Base-by-base conservation (phyloP, 2,888 invertebrate genomes). In the Teleogryllus oceanicus region DNA sequence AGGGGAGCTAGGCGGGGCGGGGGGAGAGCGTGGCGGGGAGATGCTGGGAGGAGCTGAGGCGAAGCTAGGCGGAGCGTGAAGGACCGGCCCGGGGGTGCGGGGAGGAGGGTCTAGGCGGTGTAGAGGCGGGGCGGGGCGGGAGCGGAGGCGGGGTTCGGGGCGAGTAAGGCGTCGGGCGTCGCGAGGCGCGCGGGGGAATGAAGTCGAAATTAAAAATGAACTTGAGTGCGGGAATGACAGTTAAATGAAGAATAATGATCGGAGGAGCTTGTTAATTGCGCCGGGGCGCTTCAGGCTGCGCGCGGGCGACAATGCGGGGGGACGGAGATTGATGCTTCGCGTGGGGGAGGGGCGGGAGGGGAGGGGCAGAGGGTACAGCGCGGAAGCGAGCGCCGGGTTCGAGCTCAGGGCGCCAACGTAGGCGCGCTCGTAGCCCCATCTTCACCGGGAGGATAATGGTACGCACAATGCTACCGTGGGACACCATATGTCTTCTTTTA, bases 221-320 rank as follows among this genome's bases (percentile, higher is more conserved):
- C 77, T 77, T 62, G 75, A 50, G 21, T 62, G 75, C 78, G 50
- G 77, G 77, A 81, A 81, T 78, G 80, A 78, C 78, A 76, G 80
- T 80, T 79, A 76, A 75, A 80, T 81, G 81, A 81, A 80, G 80
- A 81, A 80, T 80, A 77, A 81, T 80, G 81, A 78, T 77, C 49
- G 74, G 20, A 50, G 79, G 21, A 78, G 74, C 77, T 76, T 79
- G 79, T 80, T 80, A 80, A 78, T 80, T 80, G 74, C 77, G 18
- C 76, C 76, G 77, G 78, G 78, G 76, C 77, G 79, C 76, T 79
- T 77, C 78, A 80, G 78, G 78, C 21, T 78, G 21, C 50, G n/a
- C 62, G 51, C 49, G 80, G 78, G 74, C 75, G 74, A 50, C 75
- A 79, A 79, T 79, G 80, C 50, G 80, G 77, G 77, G 77, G 80